These are phyloP conservation scores for Rhagonycha lutea DNA, from an alignment of 2,888 invertebrate species.

Conservation along the genomic window DNA sequence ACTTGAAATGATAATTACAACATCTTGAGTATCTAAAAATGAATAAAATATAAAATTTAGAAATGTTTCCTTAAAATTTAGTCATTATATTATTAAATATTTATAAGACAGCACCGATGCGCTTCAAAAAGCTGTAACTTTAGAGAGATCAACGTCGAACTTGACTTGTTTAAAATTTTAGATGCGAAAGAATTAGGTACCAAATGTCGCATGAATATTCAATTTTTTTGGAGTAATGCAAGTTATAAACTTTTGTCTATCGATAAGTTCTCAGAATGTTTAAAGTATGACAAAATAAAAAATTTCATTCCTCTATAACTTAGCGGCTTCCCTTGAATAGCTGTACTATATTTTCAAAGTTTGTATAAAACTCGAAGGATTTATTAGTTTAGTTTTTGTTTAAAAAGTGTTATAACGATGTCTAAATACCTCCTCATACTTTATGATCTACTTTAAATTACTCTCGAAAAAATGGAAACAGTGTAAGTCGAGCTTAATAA, in stretches of 20 bases:
- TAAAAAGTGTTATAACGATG: background rate
- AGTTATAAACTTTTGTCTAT: background rate
- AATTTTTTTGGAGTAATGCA: background rate
- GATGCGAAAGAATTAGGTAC: background rate
- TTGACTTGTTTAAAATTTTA: background rate
- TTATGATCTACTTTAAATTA: background rate
- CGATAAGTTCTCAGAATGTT: background rate
- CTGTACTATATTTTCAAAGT: background rate
- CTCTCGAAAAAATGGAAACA: background rate
- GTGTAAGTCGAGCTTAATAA: background rate
- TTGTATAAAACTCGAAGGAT: background rate
- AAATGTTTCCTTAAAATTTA: background rate
- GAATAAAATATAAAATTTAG: background rate
- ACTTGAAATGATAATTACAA: constrained; percentile 67
- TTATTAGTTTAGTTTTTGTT: background rate
- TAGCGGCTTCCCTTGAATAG: background rate
- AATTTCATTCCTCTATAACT: background rate
- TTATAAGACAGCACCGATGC: background rate
- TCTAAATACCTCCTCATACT: background rate
- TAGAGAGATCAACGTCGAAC: background rate
- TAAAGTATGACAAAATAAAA: background rate
- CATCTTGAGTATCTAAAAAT: constrained; percentile 61
- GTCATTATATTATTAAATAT: background rate
- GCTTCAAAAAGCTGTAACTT: constrained; percentile 3
- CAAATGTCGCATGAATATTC: background rate